These are phyloP conservation scores for Scaptomyza reducta DNA, from an alignment of 2,888 invertebrate genomes.

Conservation along the genomic window DNA sequence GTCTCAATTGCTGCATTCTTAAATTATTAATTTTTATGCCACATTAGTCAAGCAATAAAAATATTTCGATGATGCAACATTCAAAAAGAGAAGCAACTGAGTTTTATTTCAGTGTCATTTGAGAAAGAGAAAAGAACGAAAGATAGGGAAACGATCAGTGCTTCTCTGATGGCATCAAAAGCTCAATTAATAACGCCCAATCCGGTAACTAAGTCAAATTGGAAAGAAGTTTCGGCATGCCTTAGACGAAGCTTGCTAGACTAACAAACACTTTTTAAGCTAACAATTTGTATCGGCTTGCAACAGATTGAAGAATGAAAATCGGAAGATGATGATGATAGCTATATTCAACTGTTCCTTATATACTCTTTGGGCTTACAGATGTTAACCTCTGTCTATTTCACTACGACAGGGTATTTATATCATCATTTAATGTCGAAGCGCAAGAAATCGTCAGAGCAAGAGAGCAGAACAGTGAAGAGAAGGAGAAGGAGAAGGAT, in stretches of 20 bases:
- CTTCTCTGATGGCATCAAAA: too few species aligned
- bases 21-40: conserved; percentile 46
- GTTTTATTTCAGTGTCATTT: neutral
- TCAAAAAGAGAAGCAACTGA: neutral
- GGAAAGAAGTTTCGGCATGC: too few species aligned
- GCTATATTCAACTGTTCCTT: too few species aligned
- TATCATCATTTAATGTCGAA: conserved; percentile 47
- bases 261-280: too few species aligned
- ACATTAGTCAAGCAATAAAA: conserved; percentile 3
- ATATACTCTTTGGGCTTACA: too few species aligned
- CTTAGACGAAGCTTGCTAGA: too few species aligned
- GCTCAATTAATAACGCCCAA: too few species aligned
- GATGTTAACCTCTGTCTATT: too few species aligned
- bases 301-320: too few species aligned
- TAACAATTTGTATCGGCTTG: too few species aligned
- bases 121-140: neutral
- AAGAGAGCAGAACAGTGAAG: conserved; percentile 9
- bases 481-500: neutral
- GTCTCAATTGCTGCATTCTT: conserved; percentile 24
- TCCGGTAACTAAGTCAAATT: too few species aligned
- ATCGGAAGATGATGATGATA: too few species aligned
- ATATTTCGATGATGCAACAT: neutral
- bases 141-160: neutral
- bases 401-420: conserved; percentile 1
- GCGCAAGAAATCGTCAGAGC: neutral